Evolutionary conservation across 2,797 vertebrate species (phyloP).

Genomic region (Triplophysa yarkandensis): DNA sequence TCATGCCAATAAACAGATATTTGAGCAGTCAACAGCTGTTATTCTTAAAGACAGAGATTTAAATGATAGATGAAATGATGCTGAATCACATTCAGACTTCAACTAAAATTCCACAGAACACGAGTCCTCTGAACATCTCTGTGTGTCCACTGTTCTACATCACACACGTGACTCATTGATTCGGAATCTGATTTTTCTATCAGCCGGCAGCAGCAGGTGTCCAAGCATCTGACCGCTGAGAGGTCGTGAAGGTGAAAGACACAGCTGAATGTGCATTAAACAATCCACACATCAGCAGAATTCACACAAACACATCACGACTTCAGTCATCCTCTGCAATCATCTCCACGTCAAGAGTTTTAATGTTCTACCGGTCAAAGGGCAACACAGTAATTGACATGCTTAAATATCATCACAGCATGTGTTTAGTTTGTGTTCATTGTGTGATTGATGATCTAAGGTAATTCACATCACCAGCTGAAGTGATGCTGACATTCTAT

Average conservation of each 20-base stretch:
- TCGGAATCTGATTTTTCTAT: conserved; percentile 42
- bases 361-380: not conserved
- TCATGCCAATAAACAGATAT: too few species aligned
- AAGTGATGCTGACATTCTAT: not conserved
- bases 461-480: too few species aligned
- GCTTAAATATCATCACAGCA: not conserved
- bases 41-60: not conserved
- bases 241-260: conserved; percentile 49
- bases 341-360: not conserved
- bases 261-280: conserved; percentile 47
- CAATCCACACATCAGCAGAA: conserved; percentile 19
- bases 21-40: too few species aligned
- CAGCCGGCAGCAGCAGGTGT: conserved; percentile 45
- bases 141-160: not conserved
- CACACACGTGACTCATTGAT: not conserved
- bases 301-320: not conserved
- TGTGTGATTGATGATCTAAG: not conserved
- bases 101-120: not conserved
- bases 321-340: not conserved
- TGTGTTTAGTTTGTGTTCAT: not conserved
- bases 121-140: too few species aligned
- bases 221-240: not conserved
- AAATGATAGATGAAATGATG: not conserved
- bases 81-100: not conserved
- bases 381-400: not conserved